phyloP scores from a whole-genome alignment of 2,113 vertebrate species.

The Etia nguti region DNA sequence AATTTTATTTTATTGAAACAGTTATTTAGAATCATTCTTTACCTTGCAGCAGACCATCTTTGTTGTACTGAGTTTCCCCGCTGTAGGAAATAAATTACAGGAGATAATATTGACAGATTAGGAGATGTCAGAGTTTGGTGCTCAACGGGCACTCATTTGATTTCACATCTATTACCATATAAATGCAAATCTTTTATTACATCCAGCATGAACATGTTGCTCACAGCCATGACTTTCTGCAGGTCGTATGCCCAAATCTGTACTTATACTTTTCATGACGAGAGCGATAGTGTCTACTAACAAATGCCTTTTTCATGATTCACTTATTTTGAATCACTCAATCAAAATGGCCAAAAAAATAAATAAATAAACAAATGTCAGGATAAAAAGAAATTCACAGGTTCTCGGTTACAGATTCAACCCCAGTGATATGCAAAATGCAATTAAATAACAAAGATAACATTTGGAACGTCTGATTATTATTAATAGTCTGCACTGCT shows the following conservation, averaged over 20 bases:
- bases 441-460: not conserved
- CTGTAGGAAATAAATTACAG: constrained; percentile 58
- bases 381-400: not conserved
- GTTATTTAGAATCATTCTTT: not conserved
- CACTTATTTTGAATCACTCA: not conserved
- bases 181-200: not conserved
- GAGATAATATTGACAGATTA: not conserved
- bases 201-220: not conserved
- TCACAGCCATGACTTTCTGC: not conserved
- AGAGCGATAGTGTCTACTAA: not conserved
- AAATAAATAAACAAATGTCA: not conserved
- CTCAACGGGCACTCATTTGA: not conserved
- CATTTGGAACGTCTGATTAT: not conserved
- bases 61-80: constrained; percentile 91
- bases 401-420: not conserved
- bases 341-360: not conserved
- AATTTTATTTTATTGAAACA: not conserved
- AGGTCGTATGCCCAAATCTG: not conserved
- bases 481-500: not conserved
- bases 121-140: not conserved
- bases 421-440: fast-evolving
- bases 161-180: not conserved
- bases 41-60: constrained; percentile 93
- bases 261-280: not conserved
- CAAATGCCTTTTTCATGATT: not conserved